Conservation (phyloP, 2,888 invertebrate species). For the Dasypolia templi region DNA sequence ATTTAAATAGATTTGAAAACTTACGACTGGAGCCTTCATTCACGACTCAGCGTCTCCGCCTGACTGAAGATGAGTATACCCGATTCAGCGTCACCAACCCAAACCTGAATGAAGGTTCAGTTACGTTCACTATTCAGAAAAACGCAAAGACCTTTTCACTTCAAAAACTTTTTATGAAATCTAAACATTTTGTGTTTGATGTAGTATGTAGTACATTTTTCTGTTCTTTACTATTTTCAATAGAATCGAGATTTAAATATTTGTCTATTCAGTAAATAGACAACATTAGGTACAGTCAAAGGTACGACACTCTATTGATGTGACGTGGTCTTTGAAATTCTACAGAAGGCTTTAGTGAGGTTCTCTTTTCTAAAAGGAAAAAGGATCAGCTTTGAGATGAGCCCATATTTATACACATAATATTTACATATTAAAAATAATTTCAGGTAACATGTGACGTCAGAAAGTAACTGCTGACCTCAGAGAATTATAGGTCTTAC, state of each 20-base stretch:
- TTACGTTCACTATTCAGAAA: neutral
- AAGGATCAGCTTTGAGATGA: slow-evolving; percentile 31
- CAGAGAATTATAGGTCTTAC: slow-evolving; percentile 9
- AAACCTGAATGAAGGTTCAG: neutral
- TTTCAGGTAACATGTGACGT: neutral
- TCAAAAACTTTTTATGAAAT: slow-evolving; percentile 6
- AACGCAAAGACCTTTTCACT: neutral
- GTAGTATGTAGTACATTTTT: neutral
- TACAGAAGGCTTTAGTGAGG: slow-evolving; percentile 4
- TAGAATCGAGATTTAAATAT: slow-evolving; percentile 15
- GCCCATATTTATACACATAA: slow-evolving; percentile 29
- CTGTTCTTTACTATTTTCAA: neutral
- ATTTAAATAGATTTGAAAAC: neutral
- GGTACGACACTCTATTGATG: slow-evolving; percentile 34
- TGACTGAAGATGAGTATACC: neutral
- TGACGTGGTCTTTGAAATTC: slow-evolving; percentile 24
- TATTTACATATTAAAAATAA: slow-evolving; percentile 40
- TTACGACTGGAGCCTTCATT: neutral
- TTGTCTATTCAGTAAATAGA: slow-evolving; percentile 9
- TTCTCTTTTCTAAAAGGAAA: slow-evolving; percentile 4
- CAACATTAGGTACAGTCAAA: slow-evolving; percentile 34
- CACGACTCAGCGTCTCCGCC: neutral
- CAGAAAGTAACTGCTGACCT: slow-evolving; percentile 9
- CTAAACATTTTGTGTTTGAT: slow-evolving; percentile 4
- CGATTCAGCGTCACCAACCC: neutral